Conservation (phyloP, 2,113 vertebrate species). For the Ophiodon elongatus region DNA sequence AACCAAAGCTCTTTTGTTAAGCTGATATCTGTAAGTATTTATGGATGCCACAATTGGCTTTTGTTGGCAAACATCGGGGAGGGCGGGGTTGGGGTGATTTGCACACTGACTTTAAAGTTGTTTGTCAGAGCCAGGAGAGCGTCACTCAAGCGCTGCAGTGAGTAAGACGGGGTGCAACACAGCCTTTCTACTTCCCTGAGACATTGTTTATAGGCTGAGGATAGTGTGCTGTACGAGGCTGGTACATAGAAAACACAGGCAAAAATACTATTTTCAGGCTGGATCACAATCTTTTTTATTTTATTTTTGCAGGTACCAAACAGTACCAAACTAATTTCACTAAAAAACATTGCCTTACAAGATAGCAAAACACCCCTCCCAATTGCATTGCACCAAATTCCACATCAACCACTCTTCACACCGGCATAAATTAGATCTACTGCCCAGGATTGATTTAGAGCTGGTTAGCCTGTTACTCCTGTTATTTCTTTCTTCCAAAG, state of each 20-base stretch:
- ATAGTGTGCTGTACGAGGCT: conserved; percentile 31
- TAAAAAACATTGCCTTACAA: neutral
- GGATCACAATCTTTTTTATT: neutral
- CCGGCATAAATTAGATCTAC: neutral
- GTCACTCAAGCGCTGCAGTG: conserved; percentile 63
- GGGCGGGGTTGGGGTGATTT: conserved; percentile 70
- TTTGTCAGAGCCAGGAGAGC: conserved; percentile 73
- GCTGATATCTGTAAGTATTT: conserved; percentile 80
- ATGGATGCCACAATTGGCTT: conserved; percentile 77
- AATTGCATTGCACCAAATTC: no score
- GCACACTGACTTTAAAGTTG: conserved; percentile 78
- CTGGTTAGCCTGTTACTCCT: neutral
- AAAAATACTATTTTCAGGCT: no score
- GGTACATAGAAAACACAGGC: conserved; percentile 44
- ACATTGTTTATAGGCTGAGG: conserved; percentile 67
- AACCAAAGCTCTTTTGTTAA: conserved; percentile 75
- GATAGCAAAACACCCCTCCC: neutral
- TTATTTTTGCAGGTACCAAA: neutral
- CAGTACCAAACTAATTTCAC: neutral
- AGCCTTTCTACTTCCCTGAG: conserved; percentile 64
- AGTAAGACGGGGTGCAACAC: conserved; percentile 57
- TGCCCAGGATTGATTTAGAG: neutral
- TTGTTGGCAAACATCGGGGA: conserved; percentile 77
- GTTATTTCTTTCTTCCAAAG: neutral
- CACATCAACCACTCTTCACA: neutral